Evolutionary conservation across 2,888 invertebrate species (phyloP), one percentile per base, ranked within the genome.

Genomic region (Physocephala rufipes): DNA sequence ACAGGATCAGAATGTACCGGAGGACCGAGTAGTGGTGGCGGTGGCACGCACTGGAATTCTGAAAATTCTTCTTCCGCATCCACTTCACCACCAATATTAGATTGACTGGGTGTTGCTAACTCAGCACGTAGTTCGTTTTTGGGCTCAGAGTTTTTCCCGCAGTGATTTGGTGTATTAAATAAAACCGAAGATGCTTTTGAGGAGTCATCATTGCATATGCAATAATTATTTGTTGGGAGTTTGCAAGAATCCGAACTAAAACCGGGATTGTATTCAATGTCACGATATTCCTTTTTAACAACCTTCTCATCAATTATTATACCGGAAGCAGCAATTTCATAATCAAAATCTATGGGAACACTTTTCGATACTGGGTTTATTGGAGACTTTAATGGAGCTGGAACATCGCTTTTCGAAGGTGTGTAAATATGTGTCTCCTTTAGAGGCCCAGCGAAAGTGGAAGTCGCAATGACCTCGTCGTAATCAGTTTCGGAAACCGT

Each of bases 41-140:
- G 79, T 21, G 83, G 80, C 73, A 84, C 82, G 36, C 82, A 85
- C 78, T 88, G 87, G 79, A 88, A 88, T 65, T 88, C 87, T 67
- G 87, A 85, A 76, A 89, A 88, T 72, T 88, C 87, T 76, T 87
- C 87, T 71, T 87, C 86, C 30, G 83, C 87, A 71, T 87, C 86
- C 30, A 83, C 81, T 26, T 77, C 76, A 9, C 72, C 70, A 0
- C 19, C 30, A 19, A 36, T 53, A 4, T 24, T 7, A n/a, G 26
- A 21, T 16, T 5, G n/a, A 0, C 30, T 2, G n/a, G 61, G 16
- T 62, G 12, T 51, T n/a, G 67, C 71, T 67, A 67, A 71, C 65
- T 70, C 70, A 13, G 36, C 53, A 28, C 61, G 61, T 30, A 62
- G 63, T 24, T 45, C 47, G 30, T 24, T 13, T 16, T 45, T 58